Evolutionary conservation across 1,140 invertebrate species (phyloP).

Genomic region (Drosophila sp.): DNA sequence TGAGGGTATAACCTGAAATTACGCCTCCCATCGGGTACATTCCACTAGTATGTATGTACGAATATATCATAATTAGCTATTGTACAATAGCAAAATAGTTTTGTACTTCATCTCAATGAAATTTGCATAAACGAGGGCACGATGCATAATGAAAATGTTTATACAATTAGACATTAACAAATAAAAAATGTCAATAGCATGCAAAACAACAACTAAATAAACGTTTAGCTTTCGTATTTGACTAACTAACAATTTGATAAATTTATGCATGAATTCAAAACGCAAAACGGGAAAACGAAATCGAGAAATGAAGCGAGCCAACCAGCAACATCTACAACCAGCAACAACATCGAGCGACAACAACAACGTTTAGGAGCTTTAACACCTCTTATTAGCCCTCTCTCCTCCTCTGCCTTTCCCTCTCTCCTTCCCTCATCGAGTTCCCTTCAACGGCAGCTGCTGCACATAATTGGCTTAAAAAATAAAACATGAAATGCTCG

Average conservation of each 20-base stretch:
- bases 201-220: constrained; percentile 36
- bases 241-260: constrained; percentile 3
- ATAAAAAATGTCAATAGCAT: constrained; percentile 11
- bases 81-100: background rate
- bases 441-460: constrained; percentile 67
- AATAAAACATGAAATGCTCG: constrained; percentile 53
- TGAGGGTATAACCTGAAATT: too few relatives aligned
- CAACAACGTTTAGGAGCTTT: constrained; percentile 57
- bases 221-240: constrained; percentile 39
- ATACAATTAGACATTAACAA: constrained; percentile 54
- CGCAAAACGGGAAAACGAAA: background rate
- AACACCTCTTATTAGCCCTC: constrained; percentile 35
- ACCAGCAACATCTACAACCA: background rate
- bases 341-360: constrained; percentile 36
- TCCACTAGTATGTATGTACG: background rate
- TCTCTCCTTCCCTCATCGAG: background rate
- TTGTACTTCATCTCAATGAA: background rate
- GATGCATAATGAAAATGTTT: constrained; percentile 52
- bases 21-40: background rate
- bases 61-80: constrained; percentile 7
- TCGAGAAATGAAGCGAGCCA: constrained; percentile 3
- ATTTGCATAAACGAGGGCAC: constrained; percentile 41
- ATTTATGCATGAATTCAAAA: constrained; percentile 11
- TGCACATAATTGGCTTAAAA: constrained; percentile 77
- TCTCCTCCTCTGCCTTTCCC: background rate